phyloP scores from a whole-genome alignment of 2,797 vertebrate genomes.

The Crocodylus rhombifer region DNA sequence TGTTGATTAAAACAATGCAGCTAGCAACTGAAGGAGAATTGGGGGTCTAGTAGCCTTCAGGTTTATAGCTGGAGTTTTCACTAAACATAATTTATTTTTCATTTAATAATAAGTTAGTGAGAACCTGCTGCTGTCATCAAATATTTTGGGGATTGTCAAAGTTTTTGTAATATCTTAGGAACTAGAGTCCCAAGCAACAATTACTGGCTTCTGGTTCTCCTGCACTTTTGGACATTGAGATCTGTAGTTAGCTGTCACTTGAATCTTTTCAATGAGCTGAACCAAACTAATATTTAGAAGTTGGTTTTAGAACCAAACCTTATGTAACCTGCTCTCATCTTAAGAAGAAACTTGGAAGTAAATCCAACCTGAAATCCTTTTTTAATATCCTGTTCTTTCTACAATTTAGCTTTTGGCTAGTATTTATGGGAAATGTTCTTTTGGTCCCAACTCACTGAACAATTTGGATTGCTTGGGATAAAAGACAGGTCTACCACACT shows the following conservation, averaged over 20 bases:
- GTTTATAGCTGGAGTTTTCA: too few species aligned
- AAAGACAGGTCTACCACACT: neutral
- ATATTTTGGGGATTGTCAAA: too few species aligned
- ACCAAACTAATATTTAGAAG: neutral
- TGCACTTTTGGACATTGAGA: neutral
- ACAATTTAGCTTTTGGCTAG: neutral
- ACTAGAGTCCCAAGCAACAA: too few species aligned
- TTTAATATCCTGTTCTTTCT: slow-evolving; percentile 46
- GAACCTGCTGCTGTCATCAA: too few species aligned
- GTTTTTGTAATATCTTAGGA: too few species aligned
- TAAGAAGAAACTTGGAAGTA: slow-evolving; percentile 29
- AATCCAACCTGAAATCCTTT: too few species aligned
- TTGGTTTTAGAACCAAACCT: neutral
- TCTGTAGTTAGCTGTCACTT: slow-evolving; percentile 1
- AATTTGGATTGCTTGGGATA: neutral
- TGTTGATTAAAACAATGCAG: neutral
- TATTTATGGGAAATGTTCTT: slow-evolving; percentile 39
- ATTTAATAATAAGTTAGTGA: too few species aligned
- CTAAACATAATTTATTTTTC: too few species aligned
- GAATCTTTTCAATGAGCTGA: neutral
- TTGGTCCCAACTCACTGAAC: neutral
- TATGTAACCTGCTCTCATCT: neutral
- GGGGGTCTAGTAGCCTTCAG: too few species aligned
- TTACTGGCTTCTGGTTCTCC: neutral
- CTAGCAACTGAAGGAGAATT: neutral